These are phyloP conservation scores for Timandra comae DNA, from an alignment of 2,888 invertebrate genomes.

Conservation along the genomic window DNA sequence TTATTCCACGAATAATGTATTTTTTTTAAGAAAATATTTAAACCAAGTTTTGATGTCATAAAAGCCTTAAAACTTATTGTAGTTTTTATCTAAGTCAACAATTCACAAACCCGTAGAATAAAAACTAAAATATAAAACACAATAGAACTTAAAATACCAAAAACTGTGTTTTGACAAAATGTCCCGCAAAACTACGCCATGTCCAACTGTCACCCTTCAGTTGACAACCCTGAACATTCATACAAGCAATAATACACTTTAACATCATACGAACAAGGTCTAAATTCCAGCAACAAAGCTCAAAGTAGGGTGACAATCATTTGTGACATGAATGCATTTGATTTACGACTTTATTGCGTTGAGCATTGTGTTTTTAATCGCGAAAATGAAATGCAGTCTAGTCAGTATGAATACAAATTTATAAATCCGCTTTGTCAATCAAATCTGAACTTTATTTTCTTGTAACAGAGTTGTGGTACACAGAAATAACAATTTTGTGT, in stretches of 20 bases:
- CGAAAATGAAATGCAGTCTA: constrained; percentile 1
- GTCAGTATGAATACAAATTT: neutral
- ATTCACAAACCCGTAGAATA: no score
- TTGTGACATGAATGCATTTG: constrained; percentile 9
- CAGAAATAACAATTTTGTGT: neutral
- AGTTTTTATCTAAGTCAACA: no score
- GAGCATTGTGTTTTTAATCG: constrained; percentile 8
- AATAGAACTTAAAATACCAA: no score
- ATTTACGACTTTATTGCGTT: constrained; percentile 9
- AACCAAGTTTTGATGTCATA: no score
- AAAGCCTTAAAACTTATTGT: no score
- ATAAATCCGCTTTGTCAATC: neutral
- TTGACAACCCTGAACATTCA: neutral
- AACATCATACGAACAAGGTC: neutral
- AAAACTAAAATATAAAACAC: no score
- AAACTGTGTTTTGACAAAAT: neutral
- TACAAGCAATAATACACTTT: neutral
- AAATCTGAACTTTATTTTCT: neutral
- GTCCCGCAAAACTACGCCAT: neutral
- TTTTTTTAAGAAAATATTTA: no score
- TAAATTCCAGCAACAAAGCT: neutral
- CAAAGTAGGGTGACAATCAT: constrained; percentile 6
- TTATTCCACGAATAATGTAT: no score
- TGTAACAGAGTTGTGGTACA: neutral
- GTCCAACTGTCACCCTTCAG: constrained; percentile 1